A percentile compares a stretch with the other conserved stretches of the same genome.
Evolutionary conservation across 2,888 invertebrate genomes (phyloP).

Genomic region (Patella ulyssiponensis): DNA sequence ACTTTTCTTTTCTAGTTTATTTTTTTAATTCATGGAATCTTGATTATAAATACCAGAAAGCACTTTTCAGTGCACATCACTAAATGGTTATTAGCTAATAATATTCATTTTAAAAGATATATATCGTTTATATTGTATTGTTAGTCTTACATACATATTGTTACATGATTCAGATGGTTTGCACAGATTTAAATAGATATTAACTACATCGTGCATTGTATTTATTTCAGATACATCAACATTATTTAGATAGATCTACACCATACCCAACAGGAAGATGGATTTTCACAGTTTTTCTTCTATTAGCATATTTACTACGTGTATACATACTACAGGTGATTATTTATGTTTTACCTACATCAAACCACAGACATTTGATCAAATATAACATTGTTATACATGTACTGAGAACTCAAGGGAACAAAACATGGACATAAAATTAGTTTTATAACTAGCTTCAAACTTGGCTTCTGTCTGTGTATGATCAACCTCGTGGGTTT

Average conservation of each 20-base stretch:
- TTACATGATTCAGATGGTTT: neutral
- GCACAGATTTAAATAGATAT: too few species aligned
- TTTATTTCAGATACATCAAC: constrained; percentile 57
- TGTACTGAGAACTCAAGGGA: neutral
- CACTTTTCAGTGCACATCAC: constrained; percentile 19
- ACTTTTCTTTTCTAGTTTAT: too few species aligned
- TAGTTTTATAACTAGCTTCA: neutral
- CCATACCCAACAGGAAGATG: constrained; percentile 55
- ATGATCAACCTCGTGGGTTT: neutral
- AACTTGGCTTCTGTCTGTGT: neutral
- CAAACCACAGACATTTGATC: neutral
- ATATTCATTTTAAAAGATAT: neutral
- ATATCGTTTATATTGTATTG: neutral
- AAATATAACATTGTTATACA: neutral
- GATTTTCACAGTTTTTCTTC: constrained; percentile 45
- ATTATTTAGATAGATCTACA: constrained; percentile 57
- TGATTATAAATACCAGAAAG: constrained; percentile 13
- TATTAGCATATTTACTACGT: constrained; percentile 51
- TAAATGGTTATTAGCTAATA: neutral
- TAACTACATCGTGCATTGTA: neutral
- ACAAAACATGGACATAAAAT: too few species aligned
- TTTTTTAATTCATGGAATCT: too few species aligned
- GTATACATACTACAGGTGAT: constrained; percentile 60
- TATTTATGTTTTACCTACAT: neutral
- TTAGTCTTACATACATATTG: neutral